These are phyloP conservation scores for Amphiura filiformis DNA, from an alignment of 35 echinoderm and acorn worm genomes.

Conservation along the genomic window DNA sequence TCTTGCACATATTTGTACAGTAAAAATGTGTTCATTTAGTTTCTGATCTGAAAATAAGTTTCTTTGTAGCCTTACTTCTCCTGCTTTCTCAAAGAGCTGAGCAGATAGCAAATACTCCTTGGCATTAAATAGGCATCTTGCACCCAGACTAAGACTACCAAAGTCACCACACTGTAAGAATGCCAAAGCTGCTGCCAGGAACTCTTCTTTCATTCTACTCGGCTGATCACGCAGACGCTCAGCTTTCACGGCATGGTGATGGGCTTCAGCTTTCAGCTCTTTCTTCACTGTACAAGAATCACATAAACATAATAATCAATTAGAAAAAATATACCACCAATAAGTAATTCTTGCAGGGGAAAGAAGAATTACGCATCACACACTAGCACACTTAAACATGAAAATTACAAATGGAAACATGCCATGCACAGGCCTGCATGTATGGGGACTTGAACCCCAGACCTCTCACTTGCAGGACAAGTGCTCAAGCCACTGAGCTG, in stretches of 20 bases:
- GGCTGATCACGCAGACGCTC: conserved; percentile 20
- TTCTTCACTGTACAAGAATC: conserved; percentile 22
- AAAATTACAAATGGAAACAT: not conserved
- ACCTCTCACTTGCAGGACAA: too few relatives aligned
- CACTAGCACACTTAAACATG: too few relatives aligned
- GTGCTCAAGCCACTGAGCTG: too few relatives aligned
- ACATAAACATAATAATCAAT: not conserved
- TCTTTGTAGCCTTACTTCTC: conserved; percentile 33
- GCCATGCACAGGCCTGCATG: not conserved
- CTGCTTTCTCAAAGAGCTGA: conserved; percentile 46
- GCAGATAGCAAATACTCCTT: conserved; percentile 44
- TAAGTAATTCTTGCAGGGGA: not conserved
- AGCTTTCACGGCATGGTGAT: conserved; percentile 31
- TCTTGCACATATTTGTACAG: too few relatives aligned
- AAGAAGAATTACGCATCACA: too few relatives aligned
- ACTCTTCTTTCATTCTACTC: conserved; percentile 25
- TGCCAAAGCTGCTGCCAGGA: conserved; percentile 20
- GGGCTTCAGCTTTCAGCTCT: conserved; percentile 16
- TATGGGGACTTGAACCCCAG: too few relatives aligned
- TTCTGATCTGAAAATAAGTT: too few relatives aligned
- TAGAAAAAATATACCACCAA: not conserved
- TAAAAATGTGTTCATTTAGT: too few relatives aligned
- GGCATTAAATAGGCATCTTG: conserved; percentile 48
- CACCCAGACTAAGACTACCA: conserved; percentile 12
- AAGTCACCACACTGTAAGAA: conserved; percentile 36